phyloP scores from a whole-genome alignment of 1,140 invertebrate species.

The Drosophila albomicans region DNA sequence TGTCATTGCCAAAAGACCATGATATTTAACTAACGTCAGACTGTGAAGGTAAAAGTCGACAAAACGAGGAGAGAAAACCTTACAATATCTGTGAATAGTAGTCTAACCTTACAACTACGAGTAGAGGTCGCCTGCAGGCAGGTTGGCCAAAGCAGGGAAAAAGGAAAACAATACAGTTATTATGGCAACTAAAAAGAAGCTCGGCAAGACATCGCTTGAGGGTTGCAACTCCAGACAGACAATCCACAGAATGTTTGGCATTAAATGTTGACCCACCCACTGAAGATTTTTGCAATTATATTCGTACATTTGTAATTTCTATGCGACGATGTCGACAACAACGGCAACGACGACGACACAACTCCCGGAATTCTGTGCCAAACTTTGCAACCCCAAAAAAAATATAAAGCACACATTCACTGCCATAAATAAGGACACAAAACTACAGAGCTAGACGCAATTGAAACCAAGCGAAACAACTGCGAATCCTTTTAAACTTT shows the following conservation, averaged over 20 bases:
- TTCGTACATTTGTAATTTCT: slow-evolving; percentile 25
- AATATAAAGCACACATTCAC: slow-evolving; percentile 38
- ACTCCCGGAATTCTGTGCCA: slow-evolving; percentile 76
- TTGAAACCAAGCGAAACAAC: slow-evolving; percentile 11
- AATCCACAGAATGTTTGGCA: slow-evolving; percentile 14
- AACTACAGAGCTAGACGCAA: slow-evolving; percentile 40
- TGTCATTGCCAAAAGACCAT: slow-evolving; percentile 74
- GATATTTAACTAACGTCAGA: slow-evolving; percentile 53
- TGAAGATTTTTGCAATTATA: slow-evolving; percentile 67
- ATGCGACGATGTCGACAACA: slow-evolving; percentile 41
- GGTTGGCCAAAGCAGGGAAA: slow-evolving; percentile 19
- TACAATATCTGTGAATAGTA: slow-evolving; percentile 17
- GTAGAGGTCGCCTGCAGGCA: slow-evolving; percentile 1
- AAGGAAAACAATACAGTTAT: slow-evolving; percentile 16
- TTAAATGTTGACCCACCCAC: slow-evolving; percentile 39
- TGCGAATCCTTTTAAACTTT: not conserved
- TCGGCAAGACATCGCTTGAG: slow-evolving; percentile 41
- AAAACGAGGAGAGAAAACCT: slow-evolving; percentile 8
- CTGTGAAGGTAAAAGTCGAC: slow-evolving; percentile 17
- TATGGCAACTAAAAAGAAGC: slow-evolving; percentile 13
- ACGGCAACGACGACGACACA: not conserved
- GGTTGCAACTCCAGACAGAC: slow-evolving; percentile 78
- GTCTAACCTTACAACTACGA: not conserved
- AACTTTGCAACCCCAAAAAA: slow-evolving; percentile 74
- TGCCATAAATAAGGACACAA: slow-evolving; percentile 9